Evolutionary conservation across 2,888 invertebrate genomes (phyloP).

Genomic region (Noctua janthina): DNA sequence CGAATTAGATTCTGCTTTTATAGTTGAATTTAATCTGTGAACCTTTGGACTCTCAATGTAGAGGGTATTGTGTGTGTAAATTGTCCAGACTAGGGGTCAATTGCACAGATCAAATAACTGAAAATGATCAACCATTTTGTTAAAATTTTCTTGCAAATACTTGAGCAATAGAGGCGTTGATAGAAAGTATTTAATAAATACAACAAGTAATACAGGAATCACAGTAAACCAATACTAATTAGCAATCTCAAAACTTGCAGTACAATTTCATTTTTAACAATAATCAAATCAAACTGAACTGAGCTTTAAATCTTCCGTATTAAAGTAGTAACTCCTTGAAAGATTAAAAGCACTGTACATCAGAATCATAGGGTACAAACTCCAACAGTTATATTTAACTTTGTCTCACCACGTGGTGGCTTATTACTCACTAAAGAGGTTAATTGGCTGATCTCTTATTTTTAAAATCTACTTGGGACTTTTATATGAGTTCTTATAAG

Average conservation of each 20-base stretch:
- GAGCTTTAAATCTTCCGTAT: not conserved
- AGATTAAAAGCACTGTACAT: constrained; percentile 14
- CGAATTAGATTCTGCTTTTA: constrained; percentile 57
- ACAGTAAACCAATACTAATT: constrained; percentile 20
- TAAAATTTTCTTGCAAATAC: not conserved
- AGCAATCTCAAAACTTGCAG: constrained; percentile 35
- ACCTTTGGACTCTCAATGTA: constrained; percentile 65
- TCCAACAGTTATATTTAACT: constrained; percentile 74
- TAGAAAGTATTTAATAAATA: constrained; percentile 12
- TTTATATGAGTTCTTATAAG: not conserved
- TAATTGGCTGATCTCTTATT: constrained; percentile 71
- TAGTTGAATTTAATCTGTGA: constrained; percentile 61
- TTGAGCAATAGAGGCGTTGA: not conserved
- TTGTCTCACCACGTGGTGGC: constrained; percentile 64
- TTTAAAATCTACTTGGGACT: constrained; percentile 49
- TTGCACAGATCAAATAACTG: constrained; percentile 49
- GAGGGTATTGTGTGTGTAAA: constrained; percentile 55
- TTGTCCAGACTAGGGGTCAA: constrained; percentile 57
- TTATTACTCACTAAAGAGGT: constrained; percentile 71
- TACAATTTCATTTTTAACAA: constrained; percentile 39
- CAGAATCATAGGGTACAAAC: constrained; percentile 67
- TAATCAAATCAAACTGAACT: constrained; percentile 6
- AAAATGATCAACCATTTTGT: constrained; percentile 31
- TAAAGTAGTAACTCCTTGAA: constrained; percentile 35
- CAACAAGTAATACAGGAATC: constrained; percentile 19